Conservation (phyloP, 2,797 vertebrate species). For the Poeciliopsis paucimaculata region DNA sequence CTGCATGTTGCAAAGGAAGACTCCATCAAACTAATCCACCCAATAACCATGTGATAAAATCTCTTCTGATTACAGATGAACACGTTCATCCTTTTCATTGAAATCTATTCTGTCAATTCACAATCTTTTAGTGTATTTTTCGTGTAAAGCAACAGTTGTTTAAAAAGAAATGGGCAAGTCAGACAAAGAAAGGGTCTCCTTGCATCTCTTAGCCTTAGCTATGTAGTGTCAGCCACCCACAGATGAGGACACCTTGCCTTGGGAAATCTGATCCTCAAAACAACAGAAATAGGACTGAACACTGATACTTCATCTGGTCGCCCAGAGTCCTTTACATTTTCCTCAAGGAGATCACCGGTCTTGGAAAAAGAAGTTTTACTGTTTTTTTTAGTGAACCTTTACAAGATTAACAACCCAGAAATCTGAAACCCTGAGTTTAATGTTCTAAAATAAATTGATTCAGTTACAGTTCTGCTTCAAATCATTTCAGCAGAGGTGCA, state of each 20-base stretch:
- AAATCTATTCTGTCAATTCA: too few relatives aligned
- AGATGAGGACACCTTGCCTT: constrained; percentile 37
- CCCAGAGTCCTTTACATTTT: constrained; percentile 46
- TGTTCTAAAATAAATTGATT: constrained; percentile 72
- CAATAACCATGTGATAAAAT: not conserved
- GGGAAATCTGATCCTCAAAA: constrained; percentile 51
- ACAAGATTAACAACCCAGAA: constrained; percentile 63
- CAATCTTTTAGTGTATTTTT: not conserved
- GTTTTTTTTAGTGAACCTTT: constrained; percentile 74
- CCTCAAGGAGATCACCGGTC: constrained; percentile 62
- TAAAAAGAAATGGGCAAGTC: constrained; percentile 21
- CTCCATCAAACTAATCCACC: not conserved
- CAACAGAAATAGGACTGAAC: constrained; percentile 43
- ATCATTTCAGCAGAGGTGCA: constrained; percentile 31
- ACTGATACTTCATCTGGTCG: constrained; percentile 65
- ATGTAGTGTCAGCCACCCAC: constrained; percentile 25
- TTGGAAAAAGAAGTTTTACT: constrained; percentile 51
- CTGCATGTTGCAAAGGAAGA: not conserved
- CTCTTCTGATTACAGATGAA: not conserved
- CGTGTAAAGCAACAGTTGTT: not conserved
- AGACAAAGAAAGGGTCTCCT: constrained; percentile 6
- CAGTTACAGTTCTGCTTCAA: constrained; percentile 43
- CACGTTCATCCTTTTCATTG: not conserved
- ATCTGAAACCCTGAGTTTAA: constrained; percentile 55
- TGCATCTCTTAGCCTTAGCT: constrained; percentile 26